Conservation (phyloP, 1,140 invertebrate species). For the Physella acuta region DNA sequence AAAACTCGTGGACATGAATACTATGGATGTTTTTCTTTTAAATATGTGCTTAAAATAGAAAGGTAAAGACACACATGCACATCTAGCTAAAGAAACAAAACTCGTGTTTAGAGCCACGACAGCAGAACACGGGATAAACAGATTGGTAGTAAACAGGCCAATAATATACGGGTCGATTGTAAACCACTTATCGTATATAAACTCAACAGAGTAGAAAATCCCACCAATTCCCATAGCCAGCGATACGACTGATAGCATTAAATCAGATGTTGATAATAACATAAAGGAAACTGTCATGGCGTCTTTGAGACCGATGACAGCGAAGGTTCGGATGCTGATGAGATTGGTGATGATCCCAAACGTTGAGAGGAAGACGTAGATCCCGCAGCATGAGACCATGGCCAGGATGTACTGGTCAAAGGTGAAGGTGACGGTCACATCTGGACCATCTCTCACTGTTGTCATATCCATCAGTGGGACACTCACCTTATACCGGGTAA, state of each 20-base stretch:
- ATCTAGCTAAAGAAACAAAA: background rate
- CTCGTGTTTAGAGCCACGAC: background rate
- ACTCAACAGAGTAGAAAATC: background rate
- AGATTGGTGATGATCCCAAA: background rate
- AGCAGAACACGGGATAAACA: background rate
- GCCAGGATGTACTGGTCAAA: too few species aligned
- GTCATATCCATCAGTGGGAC: too few species aligned
- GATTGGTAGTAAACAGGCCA: background rate
- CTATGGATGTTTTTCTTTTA: background rate
- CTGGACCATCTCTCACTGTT: too few species aligned
- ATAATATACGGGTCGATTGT: background rate
- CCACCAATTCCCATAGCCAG: background rate
- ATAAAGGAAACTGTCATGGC: background rate
- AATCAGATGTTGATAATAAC: background rate
- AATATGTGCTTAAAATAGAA: background rate
- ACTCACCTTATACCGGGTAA: too few species aligned
- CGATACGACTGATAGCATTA: background rate
- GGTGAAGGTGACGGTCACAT: too few species aligned
- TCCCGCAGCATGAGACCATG: too few species aligned
- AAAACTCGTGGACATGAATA: background rate
- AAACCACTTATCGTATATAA: background rate
- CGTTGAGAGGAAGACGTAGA: background rate
- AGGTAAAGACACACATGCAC: conserved; percentile 12
- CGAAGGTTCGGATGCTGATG: background rate
- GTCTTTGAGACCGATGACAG: background rate